Evolutionary conservation across 1,140 invertebrate genomes (phyloP).

Genomic region (Amphibalanus amphitrite): DNA sequence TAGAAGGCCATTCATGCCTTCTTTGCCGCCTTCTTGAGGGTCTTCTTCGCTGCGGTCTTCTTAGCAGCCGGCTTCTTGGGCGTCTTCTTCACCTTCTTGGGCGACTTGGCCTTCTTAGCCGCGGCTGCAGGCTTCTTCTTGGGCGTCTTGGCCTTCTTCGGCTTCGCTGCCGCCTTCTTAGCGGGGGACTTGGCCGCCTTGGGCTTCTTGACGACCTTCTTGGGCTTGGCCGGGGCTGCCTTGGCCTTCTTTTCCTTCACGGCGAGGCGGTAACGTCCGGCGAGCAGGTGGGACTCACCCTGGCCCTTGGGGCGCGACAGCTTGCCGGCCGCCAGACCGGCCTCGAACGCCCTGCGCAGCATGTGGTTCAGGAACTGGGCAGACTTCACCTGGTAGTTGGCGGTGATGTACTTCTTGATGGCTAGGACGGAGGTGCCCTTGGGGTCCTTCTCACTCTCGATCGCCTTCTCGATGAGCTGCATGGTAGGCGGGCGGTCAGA

Average conservation of each 20-base stretch:
- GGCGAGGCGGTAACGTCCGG: not conserved
- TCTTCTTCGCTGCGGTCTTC: too few species aligned
- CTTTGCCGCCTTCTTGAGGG: not conserved
- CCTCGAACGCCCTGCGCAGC: not conserved
- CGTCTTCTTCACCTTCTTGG: not conserved
- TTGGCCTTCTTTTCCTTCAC: not conserved
- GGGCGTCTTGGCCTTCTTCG: not conserved
- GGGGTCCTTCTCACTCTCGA: conserved; percentile 16
- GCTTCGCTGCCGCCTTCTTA: not conserved
- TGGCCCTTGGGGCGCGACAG: not conserved
- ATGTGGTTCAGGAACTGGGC: conserved; percentile 5
- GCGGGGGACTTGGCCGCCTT: not conserved
- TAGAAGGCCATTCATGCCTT: not conserved
- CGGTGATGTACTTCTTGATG: conserved; percentile 19
- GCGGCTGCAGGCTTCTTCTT: not conserved
- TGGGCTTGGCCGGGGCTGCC: too few species aligned
- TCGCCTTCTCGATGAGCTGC: conserved; percentile 20
- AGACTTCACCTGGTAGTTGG: conserved; percentile 19
- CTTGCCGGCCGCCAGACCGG: not conserved
- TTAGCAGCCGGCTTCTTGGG: not conserved
- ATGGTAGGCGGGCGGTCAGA: conserved; percentile 20
- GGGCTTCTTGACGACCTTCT: too few species aligned
- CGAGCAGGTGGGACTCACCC: not conserved
- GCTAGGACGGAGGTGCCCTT: conserved; percentile 17
- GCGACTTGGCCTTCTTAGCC: not conserved